Evolutionary conservation across 2,888 invertebrate genomes (phyloP).

Genomic region (Itoplectis maculator): DNA sequence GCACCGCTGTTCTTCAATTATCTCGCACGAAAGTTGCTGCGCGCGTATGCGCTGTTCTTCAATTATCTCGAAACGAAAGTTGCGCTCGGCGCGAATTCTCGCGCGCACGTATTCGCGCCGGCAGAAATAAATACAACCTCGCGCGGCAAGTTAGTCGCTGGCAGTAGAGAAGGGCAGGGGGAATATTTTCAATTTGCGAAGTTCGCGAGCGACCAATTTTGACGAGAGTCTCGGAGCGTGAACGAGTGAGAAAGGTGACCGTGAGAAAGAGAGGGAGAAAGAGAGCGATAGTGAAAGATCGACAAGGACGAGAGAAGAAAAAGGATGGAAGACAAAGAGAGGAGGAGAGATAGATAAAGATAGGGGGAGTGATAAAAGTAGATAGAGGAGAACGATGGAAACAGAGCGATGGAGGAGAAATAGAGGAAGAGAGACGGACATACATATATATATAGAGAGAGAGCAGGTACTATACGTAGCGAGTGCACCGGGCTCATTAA

Average conservation of each 20-base stretch:
- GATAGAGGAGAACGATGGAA: too few species aligned
- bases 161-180: too few species aligned
- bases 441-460: too few species aligned
- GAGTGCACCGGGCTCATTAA: constrained; percentile 55
- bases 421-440: constrained; percentile 27
- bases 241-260: background rate
- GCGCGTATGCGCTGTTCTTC: background rate
- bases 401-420: background rate
- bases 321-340: too few species aligned
- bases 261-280: constrained; percentile 7
- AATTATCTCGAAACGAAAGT: constrained; percentile 30
- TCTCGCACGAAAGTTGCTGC: constrained; percentile 10
- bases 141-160: constrained; percentile 31
- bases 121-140: constrained; percentile 54
- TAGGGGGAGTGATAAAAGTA: too few species aligned
- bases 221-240: constrained; percentile 12
- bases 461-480: background rate
- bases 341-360: too few species aligned
- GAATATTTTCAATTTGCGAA: constrained; percentile 52
- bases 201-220: constrained; percentile 38
- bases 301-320: too few species aligned
- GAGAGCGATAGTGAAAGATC: constrained; percentile 1
- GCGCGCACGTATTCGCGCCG: background rate
- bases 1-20: constrained; percentile 12
- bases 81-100: background rate